Evolutionary conservation across 37 sponge, comb jelly and placozoan genomes (phyloP).

Genomic region (Tethya wilhelma): DNA sequence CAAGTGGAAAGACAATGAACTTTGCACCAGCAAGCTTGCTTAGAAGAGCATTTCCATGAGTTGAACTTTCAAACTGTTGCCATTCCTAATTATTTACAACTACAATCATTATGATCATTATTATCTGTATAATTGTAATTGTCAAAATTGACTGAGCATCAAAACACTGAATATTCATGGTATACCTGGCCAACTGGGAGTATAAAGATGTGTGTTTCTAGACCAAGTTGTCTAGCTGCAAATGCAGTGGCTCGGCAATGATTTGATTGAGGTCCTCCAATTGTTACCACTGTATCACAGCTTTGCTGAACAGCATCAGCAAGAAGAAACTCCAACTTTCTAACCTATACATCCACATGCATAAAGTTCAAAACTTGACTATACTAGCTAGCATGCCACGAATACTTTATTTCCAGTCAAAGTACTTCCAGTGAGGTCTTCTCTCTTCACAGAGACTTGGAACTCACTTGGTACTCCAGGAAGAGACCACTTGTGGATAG

Average conservation of each 20-base stretch:
- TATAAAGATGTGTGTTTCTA: constrained; percentile 56
- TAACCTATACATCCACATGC: constrained; percentile 50
- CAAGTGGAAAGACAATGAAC: constrained; percentile 50
- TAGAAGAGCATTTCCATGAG: constrained; percentile 73
- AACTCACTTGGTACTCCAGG: constrained; percentile 68
- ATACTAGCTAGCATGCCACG: too few species aligned
- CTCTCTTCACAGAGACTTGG: constrained; percentile 72
- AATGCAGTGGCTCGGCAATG: constrained; percentile 73
- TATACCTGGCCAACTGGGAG: too few species aligned
- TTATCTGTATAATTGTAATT: background rate
- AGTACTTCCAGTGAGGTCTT: constrained; percentile 72
- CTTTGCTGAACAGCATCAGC: constrained; percentile 74
- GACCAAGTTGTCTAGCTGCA: constrained; percentile 76
- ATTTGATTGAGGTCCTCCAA: constrained; percentile 79
- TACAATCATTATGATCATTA: too few species aligned
- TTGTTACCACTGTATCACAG: constrained; percentile 75
- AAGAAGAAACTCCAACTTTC: constrained; percentile 88
- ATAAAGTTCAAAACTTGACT: too few species aligned
- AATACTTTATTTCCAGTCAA: constrained; percentile 81
- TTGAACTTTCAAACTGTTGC: too few species aligned
- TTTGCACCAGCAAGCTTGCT: constrained; percentile 60
- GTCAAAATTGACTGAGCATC: background rate
- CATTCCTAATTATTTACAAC: too few species aligned
- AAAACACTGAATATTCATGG: too few species aligned
- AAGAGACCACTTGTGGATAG: constrained; percentile 69